phyloP scores from a whole-genome alignment of 2,888 invertebrate genomes.

The Diplolepis rosae region DNA sequence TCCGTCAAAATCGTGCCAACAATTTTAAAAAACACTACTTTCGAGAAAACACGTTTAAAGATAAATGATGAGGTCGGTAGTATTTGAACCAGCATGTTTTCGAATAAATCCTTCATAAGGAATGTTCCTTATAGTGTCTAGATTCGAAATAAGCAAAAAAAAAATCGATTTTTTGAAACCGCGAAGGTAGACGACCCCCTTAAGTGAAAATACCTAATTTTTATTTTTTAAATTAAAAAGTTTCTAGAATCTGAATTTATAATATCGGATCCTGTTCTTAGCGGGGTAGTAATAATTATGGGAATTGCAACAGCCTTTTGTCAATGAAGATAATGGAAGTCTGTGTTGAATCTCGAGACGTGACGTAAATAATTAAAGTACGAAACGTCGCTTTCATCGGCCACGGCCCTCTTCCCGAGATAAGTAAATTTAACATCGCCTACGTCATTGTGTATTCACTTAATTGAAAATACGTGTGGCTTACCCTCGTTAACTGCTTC shows the following conservation, averaged over 20 bases:
- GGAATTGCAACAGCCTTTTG: not conserved
- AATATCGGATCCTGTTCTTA: not conserved
- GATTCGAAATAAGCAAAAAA: too few species aligned
- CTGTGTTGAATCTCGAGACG: not conserved
- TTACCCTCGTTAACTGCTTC: constrained; percentile 13
- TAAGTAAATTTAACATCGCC: not conserved
- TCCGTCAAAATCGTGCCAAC: too few species aligned
- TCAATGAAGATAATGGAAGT: constrained; percentile 6
- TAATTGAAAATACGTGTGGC: constrained; percentile 12
- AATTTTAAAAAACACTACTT: too few species aligned
- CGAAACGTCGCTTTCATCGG: not conserved
- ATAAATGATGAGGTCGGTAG: too few species aligned
- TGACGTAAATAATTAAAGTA: constrained; percentile 19
- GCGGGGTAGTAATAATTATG: constrained; percentile 1
- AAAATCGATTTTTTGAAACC: too few species aligned
- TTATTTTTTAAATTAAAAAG: not conserved
- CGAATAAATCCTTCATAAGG: too few species aligned
- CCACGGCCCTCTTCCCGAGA: not conserved
- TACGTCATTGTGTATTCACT: not conserved
- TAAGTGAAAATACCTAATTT: too few species aligned
- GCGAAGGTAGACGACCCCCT: too few species aligned
- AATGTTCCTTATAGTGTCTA: too few species aligned
- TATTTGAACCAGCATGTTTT: too few species aligned
- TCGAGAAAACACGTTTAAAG: too few species aligned
- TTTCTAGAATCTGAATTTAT: not conserved